phyloP scores from a whole-genome alignment of 1,140 invertebrate genomes.

The Oryctes rhinoceros region DNA sequence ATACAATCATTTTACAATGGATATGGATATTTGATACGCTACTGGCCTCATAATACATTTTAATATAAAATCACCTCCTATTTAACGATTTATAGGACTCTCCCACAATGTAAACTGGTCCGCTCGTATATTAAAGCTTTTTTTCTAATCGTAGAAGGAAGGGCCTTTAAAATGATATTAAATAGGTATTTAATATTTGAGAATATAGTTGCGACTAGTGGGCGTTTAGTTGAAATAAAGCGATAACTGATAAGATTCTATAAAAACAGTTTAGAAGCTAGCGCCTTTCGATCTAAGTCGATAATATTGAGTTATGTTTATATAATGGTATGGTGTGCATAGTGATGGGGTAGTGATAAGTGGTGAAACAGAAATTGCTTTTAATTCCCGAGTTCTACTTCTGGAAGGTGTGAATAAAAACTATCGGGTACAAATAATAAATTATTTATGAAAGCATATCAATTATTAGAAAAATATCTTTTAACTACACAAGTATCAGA shows the following conservation, averaged over 20 bases:
- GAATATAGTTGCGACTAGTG: neutral
- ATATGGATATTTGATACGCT: neutral
- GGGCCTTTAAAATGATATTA: neutral
- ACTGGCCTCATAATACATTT: neutral
- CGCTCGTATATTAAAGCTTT: neutral
- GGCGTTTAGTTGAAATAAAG: neutral
- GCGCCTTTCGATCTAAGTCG: no score
- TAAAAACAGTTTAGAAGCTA: neutral
- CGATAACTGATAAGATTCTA: constrained; percentile 10
- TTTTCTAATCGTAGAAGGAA: neutral
- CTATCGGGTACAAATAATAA: no score
- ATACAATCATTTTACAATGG: neutral
- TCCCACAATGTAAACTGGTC: neutral
- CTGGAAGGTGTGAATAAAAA: no score
- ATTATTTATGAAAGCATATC: no score
- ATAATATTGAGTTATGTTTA: no score
- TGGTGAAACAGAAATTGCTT: no score
- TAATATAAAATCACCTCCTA: neutral
- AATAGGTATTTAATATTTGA: constrained; percentile 4
- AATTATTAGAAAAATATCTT: no score
- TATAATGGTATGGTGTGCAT: no score
- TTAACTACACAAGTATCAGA: no score
- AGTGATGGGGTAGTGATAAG: no score
- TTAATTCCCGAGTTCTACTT: no score
- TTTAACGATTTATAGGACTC: neutral